These are phyloP conservation scores for Acrocephalus kingi DNA, from an alignment of 2,113 vertebrate genomes.

Conservation along the genomic window DNA sequence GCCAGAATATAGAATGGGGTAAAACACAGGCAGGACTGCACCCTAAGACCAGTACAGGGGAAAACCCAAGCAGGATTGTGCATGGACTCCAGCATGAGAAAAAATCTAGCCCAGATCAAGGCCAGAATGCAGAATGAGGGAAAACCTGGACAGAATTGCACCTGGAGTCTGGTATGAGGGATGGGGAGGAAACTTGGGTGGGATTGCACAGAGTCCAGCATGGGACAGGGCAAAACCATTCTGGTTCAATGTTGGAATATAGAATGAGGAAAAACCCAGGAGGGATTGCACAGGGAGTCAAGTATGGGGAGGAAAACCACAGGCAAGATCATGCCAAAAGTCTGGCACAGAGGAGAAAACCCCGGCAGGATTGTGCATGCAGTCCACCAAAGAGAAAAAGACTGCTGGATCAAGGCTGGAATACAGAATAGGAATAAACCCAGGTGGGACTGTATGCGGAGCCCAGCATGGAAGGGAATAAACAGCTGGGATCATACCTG, in stretches of 20 bases:
- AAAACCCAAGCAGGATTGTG: background rate
- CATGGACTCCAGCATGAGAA: background rate
- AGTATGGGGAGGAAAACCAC: background rate
- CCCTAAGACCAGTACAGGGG: background rate
- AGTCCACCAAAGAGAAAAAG: background rate
- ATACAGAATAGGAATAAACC: background rate
- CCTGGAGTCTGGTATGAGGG: background rate
- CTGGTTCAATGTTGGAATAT: background rate
- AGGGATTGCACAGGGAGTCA: background rate
- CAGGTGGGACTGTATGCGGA: background rate
- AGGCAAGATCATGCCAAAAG: background rate
- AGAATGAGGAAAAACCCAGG: background rate
- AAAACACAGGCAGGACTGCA: background rate
- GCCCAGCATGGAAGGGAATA: background rate
- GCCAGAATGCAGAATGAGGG: background rate
- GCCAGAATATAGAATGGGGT: background rate
- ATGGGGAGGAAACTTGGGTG: background rate
- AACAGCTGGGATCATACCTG: background rate
- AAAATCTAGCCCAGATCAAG: background rate
- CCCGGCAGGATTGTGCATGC: background rate
- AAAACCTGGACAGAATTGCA: background rate
- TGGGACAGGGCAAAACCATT: background rate
- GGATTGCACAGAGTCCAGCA: background rate
- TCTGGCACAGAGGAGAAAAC: background rate
- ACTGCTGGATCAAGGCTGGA: background rate